Percentiles rank a stretch among this genome's conserved stretches.
Evolutionary conservation across 2,888 invertebrate genomes (phyloP).

Genomic region (Lissocephala sabroskyi): DNA sequence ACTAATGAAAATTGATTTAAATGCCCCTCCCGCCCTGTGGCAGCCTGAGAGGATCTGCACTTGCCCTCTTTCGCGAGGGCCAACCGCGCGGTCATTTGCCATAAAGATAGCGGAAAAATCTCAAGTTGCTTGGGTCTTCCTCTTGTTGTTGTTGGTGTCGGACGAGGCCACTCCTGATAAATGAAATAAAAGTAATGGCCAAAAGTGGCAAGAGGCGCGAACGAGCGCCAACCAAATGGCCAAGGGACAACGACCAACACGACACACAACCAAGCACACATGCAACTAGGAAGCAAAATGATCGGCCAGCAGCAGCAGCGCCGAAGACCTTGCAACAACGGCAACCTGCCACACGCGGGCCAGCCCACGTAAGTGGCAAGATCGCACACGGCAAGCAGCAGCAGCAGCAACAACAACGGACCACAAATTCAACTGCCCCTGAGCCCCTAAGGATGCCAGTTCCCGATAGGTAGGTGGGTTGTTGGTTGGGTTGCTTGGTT

Average conservation of each 20-base stretch:
- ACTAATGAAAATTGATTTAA: not conserved
- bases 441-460: not conserved
- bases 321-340: conserved; percentile 58
- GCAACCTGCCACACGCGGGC: conserved; percentile 59
- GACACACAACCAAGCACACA: no score
- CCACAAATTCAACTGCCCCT: no score
- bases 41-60: no score
- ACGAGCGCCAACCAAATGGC: conserved; percentile 8
- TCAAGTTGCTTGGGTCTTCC: no score
- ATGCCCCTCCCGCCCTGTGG: no score
- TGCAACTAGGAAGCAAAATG: conserved; percentile 66
- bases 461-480: conserved; percentile 5
- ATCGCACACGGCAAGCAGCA: conserved; percentile 44
- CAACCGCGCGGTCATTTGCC: no score
- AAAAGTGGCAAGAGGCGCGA: not conserved
- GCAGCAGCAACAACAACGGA: no score
- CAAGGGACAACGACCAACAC: conserved; percentile 9
- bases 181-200: conserved; percentile 57
- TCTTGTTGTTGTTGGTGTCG: no score
- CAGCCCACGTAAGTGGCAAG: conserved; percentile 63
- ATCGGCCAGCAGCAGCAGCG: conserved; percentile 40
- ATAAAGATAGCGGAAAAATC: no score
- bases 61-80: no score
- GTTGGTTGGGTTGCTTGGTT: no score
- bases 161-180: conserved; percentile 29